Base-by-base conservation (phyloP, 2,888 invertebrate species). In the Uropetala carovei region DNA sequence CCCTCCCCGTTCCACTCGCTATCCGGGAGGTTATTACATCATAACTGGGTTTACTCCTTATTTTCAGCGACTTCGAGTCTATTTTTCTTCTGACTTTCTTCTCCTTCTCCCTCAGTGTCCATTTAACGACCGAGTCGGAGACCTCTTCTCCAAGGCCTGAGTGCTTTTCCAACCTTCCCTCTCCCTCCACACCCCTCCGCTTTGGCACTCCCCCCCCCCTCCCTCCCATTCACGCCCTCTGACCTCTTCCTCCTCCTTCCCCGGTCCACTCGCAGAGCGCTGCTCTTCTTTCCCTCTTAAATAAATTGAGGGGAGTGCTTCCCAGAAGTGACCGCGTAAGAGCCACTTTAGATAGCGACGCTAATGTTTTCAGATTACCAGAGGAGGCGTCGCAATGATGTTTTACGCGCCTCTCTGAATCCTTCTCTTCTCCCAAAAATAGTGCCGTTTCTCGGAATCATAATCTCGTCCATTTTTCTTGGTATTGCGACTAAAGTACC, bases 361-460 rank as follows among this genome's bases (percentile, higher is more conserved):
- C 75, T 75, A 75, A 75, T 75, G 75, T 75, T 75, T 75, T 75
- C 75, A 75, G 75, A 75, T 75, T 75, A 75, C 75, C 75, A 75
- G 22, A 75, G 27, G 75, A 75, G 13, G 75, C 75, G 11, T 75
- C 68, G 68, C 18, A n/a, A 64, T 64, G 64, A 9, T 68, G 68
- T n/a, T 68, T 68, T 18, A 68, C 68, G 68, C 13, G n/a, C 68
- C 11, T 22, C 68, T 0, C 68, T 68, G 43, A 43, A 43, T 43
- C 43, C 68, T 2, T 27, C 75, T 5, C 10, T 7, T 22, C 75
- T 27, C 27, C 75, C 75, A 27, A 75, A 75, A 27, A 22, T 27
- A 75, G 22, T 22, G 22, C 43, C 43, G 43, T 10, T 75, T 75
- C 22, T 75, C 16, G 75, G 75, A 14, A 10, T 27, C 75, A 10